phyloP scores from a whole-genome alignment of 2,797 vertebrate genomes.

The Smutsia temminckii region DNA sequence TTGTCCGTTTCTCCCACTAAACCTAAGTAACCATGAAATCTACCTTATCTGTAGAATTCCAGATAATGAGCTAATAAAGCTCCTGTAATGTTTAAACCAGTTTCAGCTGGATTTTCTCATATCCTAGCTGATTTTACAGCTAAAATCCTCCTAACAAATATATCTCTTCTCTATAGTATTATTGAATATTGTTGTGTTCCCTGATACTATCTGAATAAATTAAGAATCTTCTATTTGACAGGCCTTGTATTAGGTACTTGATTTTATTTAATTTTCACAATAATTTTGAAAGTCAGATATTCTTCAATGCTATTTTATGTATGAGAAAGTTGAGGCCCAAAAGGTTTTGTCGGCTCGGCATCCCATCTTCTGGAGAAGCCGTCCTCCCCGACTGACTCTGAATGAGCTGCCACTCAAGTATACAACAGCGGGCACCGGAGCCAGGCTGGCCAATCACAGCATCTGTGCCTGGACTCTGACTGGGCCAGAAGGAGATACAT shows the following conservation, averaged over 20 bases:
- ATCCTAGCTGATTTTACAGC: not conserved
- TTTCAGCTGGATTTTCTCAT: constrained; percentile 23
- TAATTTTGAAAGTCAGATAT: not conserved
- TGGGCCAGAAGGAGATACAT: not conserved
- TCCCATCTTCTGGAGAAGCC: not conserved
- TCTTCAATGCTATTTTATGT: not conserved
- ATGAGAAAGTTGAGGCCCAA: not conserved
- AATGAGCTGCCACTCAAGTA: not conserved
- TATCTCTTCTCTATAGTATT: not conserved
- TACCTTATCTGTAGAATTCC: not conserved
- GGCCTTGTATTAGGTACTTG: not conserved
- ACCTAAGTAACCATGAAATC: not conserved
- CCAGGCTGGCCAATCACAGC: not conserved
- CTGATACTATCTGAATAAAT: not conserved
- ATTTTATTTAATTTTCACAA: constrained; percentile 13
- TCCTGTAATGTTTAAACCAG: not conserved
- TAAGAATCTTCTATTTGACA: not conserved
- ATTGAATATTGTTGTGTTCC: not conserved
- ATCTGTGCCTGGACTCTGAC: not conserved
- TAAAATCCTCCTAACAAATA: not conserved
- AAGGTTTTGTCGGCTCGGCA: not conserved
- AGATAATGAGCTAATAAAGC: not conserved
- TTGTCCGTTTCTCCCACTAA: not conserved
- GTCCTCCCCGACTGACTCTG: not conserved
- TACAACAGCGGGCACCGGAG: not conserved